These are phyloP conservation scores for Semaprochilodus insignis DNA, from an alignment of 2,797 vertebrate genomes.

Conservation along the genomic window DNA sequence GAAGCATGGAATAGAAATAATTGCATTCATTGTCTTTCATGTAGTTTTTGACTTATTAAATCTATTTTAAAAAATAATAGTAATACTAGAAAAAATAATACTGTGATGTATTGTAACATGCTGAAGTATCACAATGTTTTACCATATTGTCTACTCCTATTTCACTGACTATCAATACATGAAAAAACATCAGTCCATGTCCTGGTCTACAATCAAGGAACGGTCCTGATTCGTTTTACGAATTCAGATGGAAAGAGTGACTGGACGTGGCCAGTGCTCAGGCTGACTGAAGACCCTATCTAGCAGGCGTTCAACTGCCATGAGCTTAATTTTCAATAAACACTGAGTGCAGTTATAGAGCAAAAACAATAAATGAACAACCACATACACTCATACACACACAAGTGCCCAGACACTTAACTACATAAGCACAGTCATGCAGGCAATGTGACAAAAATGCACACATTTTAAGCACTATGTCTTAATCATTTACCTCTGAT, in stretches of 20 bases:
- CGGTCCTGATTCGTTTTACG: background rate
- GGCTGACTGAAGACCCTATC: constrained; percentile 60
- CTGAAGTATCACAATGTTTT: too few species aligned
- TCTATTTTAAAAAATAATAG: too few species aligned
- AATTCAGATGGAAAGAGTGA: constrained; percentile 41
- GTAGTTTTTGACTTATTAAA: too few species aligned
- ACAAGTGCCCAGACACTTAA: too few species aligned
- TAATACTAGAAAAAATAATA: too few species aligned
- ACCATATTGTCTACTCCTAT: too few species aligned
- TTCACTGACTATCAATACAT: background rate
- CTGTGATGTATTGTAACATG: too few species aligned
- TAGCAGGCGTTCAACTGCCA: constrained; percentile 59
- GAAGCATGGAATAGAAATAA: too few species aligned
- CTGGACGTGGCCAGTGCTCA: constrained; percentile 1
- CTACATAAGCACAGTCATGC: background rate
- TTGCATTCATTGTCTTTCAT: too few species aligned
- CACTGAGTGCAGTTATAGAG: background rate
- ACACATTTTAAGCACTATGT: background rate
- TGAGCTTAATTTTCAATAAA: constrained; percentile 60
- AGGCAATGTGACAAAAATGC: background rate
- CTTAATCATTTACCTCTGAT: background rate
- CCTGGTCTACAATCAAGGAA: background rate
- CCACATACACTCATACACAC: constrained; percentile 4
- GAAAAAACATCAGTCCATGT: background rate
- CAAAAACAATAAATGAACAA: background rate